These are phyloP conservation scores for Drosophila pseudotakahashii DNA, from an alignment of 2,888 invertebrate genomes.

Conservation along the genomic window DNA sequence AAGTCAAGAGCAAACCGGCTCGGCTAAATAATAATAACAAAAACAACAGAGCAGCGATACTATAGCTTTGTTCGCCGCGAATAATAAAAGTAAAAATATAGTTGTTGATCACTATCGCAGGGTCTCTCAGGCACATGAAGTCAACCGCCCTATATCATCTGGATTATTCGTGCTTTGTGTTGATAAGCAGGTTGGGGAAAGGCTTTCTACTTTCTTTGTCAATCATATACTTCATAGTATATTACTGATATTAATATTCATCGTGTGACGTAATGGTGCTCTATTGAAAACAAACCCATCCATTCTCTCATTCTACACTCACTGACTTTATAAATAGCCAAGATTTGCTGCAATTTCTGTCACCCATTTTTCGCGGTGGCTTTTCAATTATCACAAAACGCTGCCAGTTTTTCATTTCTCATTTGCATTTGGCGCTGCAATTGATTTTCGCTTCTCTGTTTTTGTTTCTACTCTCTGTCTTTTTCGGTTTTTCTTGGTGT, in stretches of 20 bases:
- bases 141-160: slow-evolving; percentile 21
- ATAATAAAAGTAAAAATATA: slow-evolving; percentile 35
- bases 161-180: not conserved
- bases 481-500: slow-evolving; percentile 20
- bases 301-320: slow-evolving; percentile 7
- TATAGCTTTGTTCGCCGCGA: slow-evolving; percentile 40
- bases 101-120: slow-evolving; percentile 35
- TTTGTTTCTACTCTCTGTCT: slow-evolving; percentile 23
- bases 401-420: slow-evolving; percentile 39
- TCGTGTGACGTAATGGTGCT: slow-evolving; percentile 34
- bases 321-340: slow-evolving; percentile 60
- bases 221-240: too few species aligned
- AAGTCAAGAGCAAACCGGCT: slow-evolving; percentile 75
- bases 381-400: slow-evolving; percentile 62
- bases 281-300: slow-evolving; percentile 22
- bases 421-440: slow-evolving; percentile 45
- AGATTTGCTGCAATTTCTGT: slow-evolving; percentile 56
- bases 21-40: slow-evolving; percentile 51
- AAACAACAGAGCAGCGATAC: slow-evolving; percentile 11
- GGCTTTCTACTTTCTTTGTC: slow-evolving; percentile 8
- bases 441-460: slow-evolving; percentile 46
- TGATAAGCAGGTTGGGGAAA: slow-evolving; percentile 28
- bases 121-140: slow-evolving; percentile 35
- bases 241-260: slow-evolving; percentile 11
- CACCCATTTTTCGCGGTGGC: slow-evolving; percentile 48